A percentile compares a stretch with the other conserved stretches of the same genome.
Evolutionary conservation across 1,140 invertebrate species (phyloP).

Genomic region (Drosophila arawakana): DNA sequence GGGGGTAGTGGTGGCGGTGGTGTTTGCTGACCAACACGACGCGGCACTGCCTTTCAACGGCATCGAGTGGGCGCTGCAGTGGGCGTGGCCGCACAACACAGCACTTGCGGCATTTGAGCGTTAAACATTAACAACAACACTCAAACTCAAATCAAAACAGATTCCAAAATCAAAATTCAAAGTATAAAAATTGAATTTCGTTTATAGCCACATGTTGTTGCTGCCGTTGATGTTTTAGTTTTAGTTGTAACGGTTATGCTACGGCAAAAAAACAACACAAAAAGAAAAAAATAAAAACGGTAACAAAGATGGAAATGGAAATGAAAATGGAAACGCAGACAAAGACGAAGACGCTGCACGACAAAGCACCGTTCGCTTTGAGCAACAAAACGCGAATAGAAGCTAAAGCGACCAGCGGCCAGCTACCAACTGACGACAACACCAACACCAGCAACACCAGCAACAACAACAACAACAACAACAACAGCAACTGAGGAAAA

Average conservation of each 20-base stretch:
- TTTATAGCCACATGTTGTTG: conserved; percentile 57
- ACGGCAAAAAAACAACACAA: conserved; percentile 9
- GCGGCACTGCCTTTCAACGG: conserved; percentile 43
- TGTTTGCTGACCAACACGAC: conserved; percentile 49
- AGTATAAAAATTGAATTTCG: conserved; percentile 68
- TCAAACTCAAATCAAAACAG: conserved; percentile 28
- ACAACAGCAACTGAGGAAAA: neutral
- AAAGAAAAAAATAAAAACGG: conserved; percentile 34
- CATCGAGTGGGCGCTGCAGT: conserved; percentile 24
- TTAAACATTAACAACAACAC: neutral
- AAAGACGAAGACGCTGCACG: conserved; percentile 20
- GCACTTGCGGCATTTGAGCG: conserved; percentile 56
- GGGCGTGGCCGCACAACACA: conserved; percentile 46
- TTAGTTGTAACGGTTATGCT: conserved; percentile 55
- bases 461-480: conserved; percentile 25
- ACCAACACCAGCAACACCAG: conserved; percentile 21
- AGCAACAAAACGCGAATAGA: conserved; percentile 75
- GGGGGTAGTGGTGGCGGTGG: conserved; percentile 26
- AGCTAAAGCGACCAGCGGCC: conserved; percentile 60
- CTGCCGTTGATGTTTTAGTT: conserved; percentile 25
- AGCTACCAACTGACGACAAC: conserved; percentile 33
- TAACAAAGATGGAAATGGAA: conserved; percentile 30
- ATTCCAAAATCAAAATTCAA: conserved; percentile 58
- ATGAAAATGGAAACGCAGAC: conserved; percentile 14
- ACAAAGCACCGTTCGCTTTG: conserved; percentile 79